Percentiles rank a stretch among this genome's conserved stretches.
Conservation (phyloP, 2,888 invertebrate genomes). For the Synanthedon andrenaeformis region DNA sequence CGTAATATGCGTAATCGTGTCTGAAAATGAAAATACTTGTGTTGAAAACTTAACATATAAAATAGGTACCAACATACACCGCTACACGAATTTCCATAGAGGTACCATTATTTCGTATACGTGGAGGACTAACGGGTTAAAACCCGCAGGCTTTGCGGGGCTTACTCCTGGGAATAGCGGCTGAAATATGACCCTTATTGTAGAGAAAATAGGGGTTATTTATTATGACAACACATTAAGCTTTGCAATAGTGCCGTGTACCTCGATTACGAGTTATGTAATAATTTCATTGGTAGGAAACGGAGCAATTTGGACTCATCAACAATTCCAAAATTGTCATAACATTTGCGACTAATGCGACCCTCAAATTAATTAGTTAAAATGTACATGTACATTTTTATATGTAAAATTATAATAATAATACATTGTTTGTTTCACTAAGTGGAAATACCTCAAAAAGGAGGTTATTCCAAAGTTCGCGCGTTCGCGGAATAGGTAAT, state of each 20-base stretch:
- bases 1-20: too few relatives aligned
- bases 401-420: too few relatives aligned
- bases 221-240: conserved; percentile 15
- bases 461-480: too few relatives aligned
- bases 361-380: too few relatives aligned
- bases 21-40: not conserved
- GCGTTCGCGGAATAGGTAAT: too few relatives aligned
- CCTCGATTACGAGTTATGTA: not conserved
- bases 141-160: conserved; percentile 8
- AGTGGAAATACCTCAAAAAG: too few relatives aligned
- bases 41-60: not conserved
- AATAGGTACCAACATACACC: not conserved
- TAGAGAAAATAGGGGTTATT: conserved; percentile 34
- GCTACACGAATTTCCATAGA: not conserved
- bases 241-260: not conserved
- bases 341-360: too few relatives aligned
- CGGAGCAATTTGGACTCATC: too few relatives aligned
- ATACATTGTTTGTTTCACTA: too few relatives aligned
- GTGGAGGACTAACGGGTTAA: not conserved
- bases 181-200: conserved; percentile 35
- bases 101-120: not conserved
- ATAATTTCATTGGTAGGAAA: not conserved
- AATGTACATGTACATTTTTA: too few relatives aligned
- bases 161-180: conserved; percentile 17
- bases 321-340: too few relatives aligned